Percentiles rank a stretch among this genome's conserved stretches.
Evolutionary conservation across 1,140 invertebrate species (phyloP).

Genomic region (Hylyphantes graminicola): DNA sequence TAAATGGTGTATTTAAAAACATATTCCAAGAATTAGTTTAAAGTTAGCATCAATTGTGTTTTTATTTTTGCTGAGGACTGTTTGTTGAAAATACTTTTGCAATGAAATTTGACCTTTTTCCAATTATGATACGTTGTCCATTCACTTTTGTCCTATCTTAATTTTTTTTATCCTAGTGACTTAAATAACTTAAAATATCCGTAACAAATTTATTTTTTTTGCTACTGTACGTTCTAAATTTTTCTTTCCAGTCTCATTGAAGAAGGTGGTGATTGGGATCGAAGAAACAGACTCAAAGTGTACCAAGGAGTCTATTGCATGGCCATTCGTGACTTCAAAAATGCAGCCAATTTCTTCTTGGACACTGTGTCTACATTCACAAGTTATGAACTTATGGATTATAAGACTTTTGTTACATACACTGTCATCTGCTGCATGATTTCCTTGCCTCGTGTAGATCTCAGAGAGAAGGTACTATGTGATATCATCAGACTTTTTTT

Average conservation of each 20-base stretch:
- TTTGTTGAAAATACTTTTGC: no score
- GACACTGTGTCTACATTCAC: constrained; percentile 99
- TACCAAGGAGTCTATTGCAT: constrained; percentile 92
- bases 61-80: no score
- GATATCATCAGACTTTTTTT: not conserved
- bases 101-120: no score
- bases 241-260: constrained; percentile 81
- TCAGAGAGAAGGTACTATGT: constrained; percentile 81
- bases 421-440: constrained; percentile 90
- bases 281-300: constrained; percentile 93
- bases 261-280: constrained; percentile 99
- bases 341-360: constrained; percentile 92
- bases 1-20: no score
- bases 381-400: constrained; percentile 98
- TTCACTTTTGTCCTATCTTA: no score
- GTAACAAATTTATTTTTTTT: not conserved
- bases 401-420: constrained; percentile 89
- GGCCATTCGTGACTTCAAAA: constrained; percentile 95
- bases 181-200: no score
- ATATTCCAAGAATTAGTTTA: no score
- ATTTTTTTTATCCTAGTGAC: no score
- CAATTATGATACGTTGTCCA: no score
- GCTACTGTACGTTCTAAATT: not conserved
- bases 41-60: no score
- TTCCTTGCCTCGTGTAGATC: constrained; percentile 82